Percentiles rank a stretch among this genome's conserved stretches.
Conservation (phyloP, 2,797 vertebrate genomes). For the Parauchenoglanis ngamensis region DNA sequence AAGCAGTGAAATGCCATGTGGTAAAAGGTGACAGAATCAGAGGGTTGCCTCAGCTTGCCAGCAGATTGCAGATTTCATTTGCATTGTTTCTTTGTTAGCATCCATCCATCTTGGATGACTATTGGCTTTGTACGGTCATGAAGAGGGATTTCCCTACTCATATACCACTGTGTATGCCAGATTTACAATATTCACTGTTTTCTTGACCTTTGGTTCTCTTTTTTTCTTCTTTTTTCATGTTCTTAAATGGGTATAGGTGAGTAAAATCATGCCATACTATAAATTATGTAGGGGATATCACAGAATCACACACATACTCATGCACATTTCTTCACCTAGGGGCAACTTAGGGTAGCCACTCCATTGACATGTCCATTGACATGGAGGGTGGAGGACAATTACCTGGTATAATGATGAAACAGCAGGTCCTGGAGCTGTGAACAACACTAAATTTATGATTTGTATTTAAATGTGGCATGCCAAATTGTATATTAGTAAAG, state of each 20-base stretch:
- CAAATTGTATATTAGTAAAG: background rate
- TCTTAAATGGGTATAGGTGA: background rate
- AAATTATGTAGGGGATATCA: background rate
- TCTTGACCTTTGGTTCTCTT: constrained; percentile 24
- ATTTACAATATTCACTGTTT: constrained; percentile 34
- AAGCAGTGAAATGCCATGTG: constrained; percentile 31
- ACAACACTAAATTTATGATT: background rate
- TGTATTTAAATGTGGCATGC: background rate
- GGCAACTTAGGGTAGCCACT: background rate
- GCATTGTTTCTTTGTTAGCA: constrained; percentile 48
- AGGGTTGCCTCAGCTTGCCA: constrained; percentile 50
- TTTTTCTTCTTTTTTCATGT: background rate
- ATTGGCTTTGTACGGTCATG: constrained; percentile 42
- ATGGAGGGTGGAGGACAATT: background rate
- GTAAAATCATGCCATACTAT: background rate
- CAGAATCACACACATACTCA: background rate
- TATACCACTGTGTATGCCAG: constrained; percentile 41
- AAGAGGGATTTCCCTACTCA: constrained; percentile 46
- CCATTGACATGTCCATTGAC: background rate
- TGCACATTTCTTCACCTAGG: background rate
- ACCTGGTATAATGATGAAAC: background rate
- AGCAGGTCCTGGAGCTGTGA: background rate
- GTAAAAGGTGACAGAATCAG: constrained; percentile 49
- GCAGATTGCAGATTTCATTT: constrained; percentile 49
- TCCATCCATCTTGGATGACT: constrained; percentile 47